Evolutionary conservation across 2,797 vertebrate species (phyloP).

Genomic region (Percopsis omiscomaycus): DNA sequence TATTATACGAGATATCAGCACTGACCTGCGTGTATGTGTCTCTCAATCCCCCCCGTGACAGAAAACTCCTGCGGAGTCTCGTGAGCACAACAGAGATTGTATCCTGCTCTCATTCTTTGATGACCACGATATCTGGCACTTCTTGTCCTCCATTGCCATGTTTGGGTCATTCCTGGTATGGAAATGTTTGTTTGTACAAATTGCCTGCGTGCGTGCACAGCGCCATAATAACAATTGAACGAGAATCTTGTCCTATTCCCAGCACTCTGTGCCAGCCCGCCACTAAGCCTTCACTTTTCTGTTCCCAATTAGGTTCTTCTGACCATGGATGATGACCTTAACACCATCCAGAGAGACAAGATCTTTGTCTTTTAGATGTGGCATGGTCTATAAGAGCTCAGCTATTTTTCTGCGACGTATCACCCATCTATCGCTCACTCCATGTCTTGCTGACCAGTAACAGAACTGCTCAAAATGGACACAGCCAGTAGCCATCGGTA

Average conservation of each 20-base stretch:
- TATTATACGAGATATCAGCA: neutral
- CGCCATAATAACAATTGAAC: too few species aligned
- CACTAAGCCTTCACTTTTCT: neutral
- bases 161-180: slow-evolving; percentile 96
- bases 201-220: neutral
- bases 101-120: slow-evolving; percentile 95
- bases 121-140: slow-evolving; percentile 98
- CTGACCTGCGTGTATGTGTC: neutral
- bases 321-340: slow-evolving; percentile 95
- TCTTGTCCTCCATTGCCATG: slow-evolving; percentile 97
- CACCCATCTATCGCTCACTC: neutral
- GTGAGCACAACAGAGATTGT: slow-evolving; percentile 95
- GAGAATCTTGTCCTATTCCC: too few species aligned
- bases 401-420: slow-evolving; percentile 63
- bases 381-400: slow-evolving; percentile 27
- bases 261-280: neutral
- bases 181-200: neutral
- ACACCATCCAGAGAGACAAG: slow-evolving; percentile 92
- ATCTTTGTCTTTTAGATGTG: slow-evolving; percentile 89
- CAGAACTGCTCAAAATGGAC: slow-evolving; percentile 31
- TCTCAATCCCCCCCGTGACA: slow-evolving; percentile 45
- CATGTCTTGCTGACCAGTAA: neutral
- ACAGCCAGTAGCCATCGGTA: slow-evolving; percentile 56
- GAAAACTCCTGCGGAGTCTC: slow-evolving; percentile 96
- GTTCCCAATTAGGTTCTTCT: slow-evolving; percentile 83